Base-by-base conservation (phyloP, 64 coral and sea anemone species). In the Actinia tenebrosa region DNA sequence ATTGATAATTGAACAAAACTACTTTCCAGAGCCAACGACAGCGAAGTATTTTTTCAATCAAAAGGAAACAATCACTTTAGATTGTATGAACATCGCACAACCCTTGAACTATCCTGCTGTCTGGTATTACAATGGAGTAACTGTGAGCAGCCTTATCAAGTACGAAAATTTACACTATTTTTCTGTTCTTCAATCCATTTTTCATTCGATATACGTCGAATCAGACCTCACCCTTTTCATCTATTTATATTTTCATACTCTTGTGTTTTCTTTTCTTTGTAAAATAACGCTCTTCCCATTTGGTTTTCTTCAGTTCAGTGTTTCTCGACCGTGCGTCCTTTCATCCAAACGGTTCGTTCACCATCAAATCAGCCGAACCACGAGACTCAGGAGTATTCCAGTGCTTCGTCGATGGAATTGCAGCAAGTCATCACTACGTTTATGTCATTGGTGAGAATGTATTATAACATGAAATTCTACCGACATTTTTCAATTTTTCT, bases 41-140 rank as follows among this genome's bases (percentile, higher is more conserved):
- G 64, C n/a, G 10, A 69, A 69, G 20, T 22, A 23, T 10, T 23
- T 22, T 25, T 23, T 69, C 22, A 18, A 69, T 18, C 77, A 79
- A 17, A 79, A 45, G 19, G 77, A 44, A 45, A 45, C 37, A 44
- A 3, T 79, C 1, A 79, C 17, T 47, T 79, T 79, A 45, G 23
- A 44, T 3, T 79, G 77, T 8, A 79, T 79, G 14, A 45, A 79
- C 16, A 4, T 7, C 11, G 11, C 37, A 50, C 47, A 5, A 4
- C 30, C 16, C 45, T 45, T 42, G 16, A 8, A 14, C 13, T 79
- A 45, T 44, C 77, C 77, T 14, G 30, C 45, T 13, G 11, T 17
- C 30, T 79, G 77, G 77, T 79, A 79, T 45, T 79, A 45, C 77
- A 79, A 79, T 79, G 77, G 77, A 43, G 37, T 20, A 46, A 15